phyloP scores from a whole-genome alignment of 2,888 invertebrate genomes.

The Ectemnius continuus region DNA sequence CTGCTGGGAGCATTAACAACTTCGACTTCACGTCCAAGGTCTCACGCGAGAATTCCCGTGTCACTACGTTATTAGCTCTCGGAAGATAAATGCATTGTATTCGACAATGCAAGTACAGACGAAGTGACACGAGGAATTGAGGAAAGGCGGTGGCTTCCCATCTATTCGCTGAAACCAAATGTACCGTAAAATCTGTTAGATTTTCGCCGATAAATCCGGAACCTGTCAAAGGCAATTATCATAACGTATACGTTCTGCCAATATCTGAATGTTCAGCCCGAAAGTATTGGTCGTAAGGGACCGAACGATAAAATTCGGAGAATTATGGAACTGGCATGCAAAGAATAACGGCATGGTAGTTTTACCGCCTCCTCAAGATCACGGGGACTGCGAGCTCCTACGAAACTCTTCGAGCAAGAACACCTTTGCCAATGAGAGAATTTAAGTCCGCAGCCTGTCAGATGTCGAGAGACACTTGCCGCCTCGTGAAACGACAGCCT shows the following conservation, averaged over 20 bases:
- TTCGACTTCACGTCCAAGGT: neutral
- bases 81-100: constrained; percentile 13
- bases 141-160: neutral
- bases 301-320: constrained; percentile 43
- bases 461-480: constrained; percentile 24
- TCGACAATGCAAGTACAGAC: neutral
- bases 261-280: neutral
- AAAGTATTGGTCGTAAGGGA: constrained; percentile 15
- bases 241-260: neutral
- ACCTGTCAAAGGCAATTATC: neutral
- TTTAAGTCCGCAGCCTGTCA: neutral
- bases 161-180: neutral
- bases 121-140: too few species aligned
- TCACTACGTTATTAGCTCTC: constrained; percentile 16
- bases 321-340: constrained; percentile 52
- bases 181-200: neutral
- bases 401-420: too few species aligned
- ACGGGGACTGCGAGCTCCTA: neutral
- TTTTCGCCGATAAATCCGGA: neutral
- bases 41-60: too few species aligned
- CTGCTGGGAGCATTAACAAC: constrained; percentile 4
- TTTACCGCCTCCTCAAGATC: constrained; percentile 30
- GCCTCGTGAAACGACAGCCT: constrained; percentile 1
- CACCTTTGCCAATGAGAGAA: too few species aligned
- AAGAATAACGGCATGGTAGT: constrained; percentile 41